Evolutionary conservation across 1,140 invertebrate genomes (phyloP).

Genomic region (Eumeta japonica): DNA sequence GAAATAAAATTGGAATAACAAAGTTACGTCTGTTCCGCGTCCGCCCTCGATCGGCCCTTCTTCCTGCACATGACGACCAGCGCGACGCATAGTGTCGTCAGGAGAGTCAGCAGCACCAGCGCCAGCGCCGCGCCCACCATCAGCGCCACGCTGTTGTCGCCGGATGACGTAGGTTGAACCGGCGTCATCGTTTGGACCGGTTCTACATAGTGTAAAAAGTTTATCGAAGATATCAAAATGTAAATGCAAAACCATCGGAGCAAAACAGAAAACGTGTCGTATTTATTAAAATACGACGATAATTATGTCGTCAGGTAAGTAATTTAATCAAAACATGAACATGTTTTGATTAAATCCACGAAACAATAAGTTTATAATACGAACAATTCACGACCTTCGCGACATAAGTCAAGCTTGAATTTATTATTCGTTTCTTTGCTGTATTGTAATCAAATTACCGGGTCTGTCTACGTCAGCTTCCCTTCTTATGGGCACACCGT

Average conservation of each 20-base stretch:
- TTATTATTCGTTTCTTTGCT: too few relatives aligned
- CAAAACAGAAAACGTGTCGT: too few relatives aligned
- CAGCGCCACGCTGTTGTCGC: conserved; percentile 36
- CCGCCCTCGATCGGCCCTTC: conserved; percentile 25
- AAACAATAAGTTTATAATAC: conserved; percentile 1
- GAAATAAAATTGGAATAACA: too few relatives aligned
- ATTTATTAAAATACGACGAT: too few relatives aligned
- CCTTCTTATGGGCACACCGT: conserved; percentile 33
- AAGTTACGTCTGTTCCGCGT: conserved; percentile 36
- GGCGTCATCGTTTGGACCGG: conserved; percentile 49
- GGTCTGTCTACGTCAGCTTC: conserved; percentile 36
- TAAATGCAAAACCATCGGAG: too few relatives aligned
- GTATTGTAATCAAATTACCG: conserved; percentile 20
- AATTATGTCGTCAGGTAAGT: too few relatives aligned
- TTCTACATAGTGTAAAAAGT: conserved; percentile 16
- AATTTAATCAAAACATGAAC: too few relatives aligned
- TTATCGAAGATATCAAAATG: too few relatives aligned
- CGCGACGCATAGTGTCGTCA: conserved; percentile 42
- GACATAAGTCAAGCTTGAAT: too few relatives aligned
- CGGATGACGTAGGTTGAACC: conserved; percentile 13
- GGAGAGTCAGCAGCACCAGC: conserved; percentile 34
- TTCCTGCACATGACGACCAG: conserved; percentile 47
- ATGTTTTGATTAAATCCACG: too few relatives aligned
- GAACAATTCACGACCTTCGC: too few relatives aligned
- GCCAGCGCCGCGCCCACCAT: conserved; percentile 36